phyloP scores from a whole-genome alignment of 2,113 vertebrate species.

The Ctenodactylus gundi region DNA sequence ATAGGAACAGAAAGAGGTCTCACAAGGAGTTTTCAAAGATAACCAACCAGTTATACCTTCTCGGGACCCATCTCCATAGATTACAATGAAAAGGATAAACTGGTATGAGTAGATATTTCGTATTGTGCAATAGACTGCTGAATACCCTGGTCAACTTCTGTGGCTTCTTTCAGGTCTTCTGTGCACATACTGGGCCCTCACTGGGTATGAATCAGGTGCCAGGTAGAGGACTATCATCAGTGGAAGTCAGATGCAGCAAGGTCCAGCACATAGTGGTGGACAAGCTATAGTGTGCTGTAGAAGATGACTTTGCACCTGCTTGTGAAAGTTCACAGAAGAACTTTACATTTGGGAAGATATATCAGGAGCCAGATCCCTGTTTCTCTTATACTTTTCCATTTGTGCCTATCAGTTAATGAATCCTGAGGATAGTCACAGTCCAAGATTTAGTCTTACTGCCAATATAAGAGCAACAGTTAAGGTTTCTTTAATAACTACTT shows the following conservation, averaged over 20 bases:
- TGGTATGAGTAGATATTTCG: background rate
- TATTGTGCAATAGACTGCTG: background rate
- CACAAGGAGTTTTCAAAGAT: background rate
- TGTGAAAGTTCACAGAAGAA: background rate
- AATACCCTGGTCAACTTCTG: background rate
- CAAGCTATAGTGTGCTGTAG: background rate
- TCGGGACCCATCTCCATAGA: background rate
- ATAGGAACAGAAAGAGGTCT: background rate
- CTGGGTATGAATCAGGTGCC: background rate
- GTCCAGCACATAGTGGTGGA: background rate
- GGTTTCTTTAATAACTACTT: background rate
- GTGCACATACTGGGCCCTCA: background rate
- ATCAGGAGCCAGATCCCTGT: background rate
- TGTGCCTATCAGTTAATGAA: background rate
- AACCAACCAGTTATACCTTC: background rate
- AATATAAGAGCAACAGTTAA: background rate
- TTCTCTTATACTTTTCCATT: background rate
- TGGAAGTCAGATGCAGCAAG: too few relatives aligned
- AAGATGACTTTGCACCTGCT: background rate
- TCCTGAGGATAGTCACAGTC: background rate
- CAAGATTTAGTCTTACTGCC: background rate
- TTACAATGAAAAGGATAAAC: background rate
- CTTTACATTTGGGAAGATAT: background rate
- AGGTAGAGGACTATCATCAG: background rate
- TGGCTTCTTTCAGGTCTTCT: background rate